Base-by-base conservation (phyloP, 2,888 invertebrate species). In the Lypha dubia region DNA sequence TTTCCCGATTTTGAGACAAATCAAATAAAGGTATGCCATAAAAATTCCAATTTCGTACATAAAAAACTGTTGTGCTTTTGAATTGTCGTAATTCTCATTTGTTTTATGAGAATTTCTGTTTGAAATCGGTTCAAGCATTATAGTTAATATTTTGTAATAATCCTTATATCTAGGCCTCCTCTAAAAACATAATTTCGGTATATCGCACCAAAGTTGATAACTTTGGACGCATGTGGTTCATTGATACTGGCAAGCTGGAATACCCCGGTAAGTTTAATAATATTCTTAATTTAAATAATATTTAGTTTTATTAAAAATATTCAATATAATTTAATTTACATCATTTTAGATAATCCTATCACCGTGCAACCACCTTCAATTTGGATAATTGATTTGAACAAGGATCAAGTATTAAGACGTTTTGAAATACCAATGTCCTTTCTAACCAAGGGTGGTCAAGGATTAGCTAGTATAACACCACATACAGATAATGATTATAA, bases 191-290 rank as follows among this genome's bases (percentile, higher is more conserved):
- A 11, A 93, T 95, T 1, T 96, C 95, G 0, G 95, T 96, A 3
- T 96, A 96, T 89, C 93, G 97, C 56, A 94, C 95, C 0, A 93
- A 94, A 13, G 94, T 95, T 0, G 97, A 97, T 89, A 88, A 82
- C 0, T 97, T 96, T 87, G 94, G 95, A 56, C 92, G 96, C 5
- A 92, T 97, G 1, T 97, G 97, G 97, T 95, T 96, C 88, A 94
- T 96, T 0, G 97, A 97, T 88, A 95, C 96, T 0, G 97, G 97
- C 1, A 90, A 95, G 46, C 89, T 95, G 73, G 95, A 96, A 89
- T 93, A 95, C 88, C 94, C 95, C 68, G 94, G 96, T 94, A 90
- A 93, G 83, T 79, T 22, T 49, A 0, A 3, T 11, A 4, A 5
- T 28, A 28, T 28, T 28, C 28, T 28, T 28, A 28, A 2, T 28